Evolutionary conservation across 2,888 invertebrate genomes (phyloP), one percentile per base, ranked within the genome.

Genomic region (Hetaerina titia): DNA sequence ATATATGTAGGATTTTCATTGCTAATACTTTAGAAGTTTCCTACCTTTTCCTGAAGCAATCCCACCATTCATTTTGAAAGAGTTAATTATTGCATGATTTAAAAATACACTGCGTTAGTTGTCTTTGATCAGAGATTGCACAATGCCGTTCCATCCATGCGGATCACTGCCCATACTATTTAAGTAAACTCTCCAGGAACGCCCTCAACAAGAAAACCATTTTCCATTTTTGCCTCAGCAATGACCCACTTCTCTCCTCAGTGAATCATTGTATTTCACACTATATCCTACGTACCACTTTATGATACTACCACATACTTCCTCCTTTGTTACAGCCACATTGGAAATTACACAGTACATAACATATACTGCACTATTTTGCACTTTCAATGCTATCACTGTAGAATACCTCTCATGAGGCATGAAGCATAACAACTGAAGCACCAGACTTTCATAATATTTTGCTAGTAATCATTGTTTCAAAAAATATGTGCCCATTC

Each of bases 401-500:
- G 22, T 69, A 31, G 81, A 31, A 25, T 31, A 81, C 31, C 31
- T 81, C 81, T 1, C 81, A 81, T 31, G 13, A 81, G 31, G 31
- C 0, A 31, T n/a, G 74, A 74, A 74, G 74, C n/a, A 25, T 81
- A 81, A 81, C 81, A 31, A 81, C 81, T 31, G 9, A 81, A 81
- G 81, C 81, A 81, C 81, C 31, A 31, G 81, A 81, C 31, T 81
- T 81, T 22, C 22, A 7, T 5, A 81, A 31, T 81, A 81, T 81
- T 81, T 69, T 81, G 25, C 9, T 15, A 81, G 1, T 15, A 81
- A 81, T 69, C 22, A 81, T 31, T 11, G 13, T 31, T 81, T 81
- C 11, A 81, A 81, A 81, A 81, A 81, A 81, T 81, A 81, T 81
- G 81, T 31, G 81, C 81, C 74, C 81, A 81, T 81, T 81, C 81